These are phyloP conservation scores for Diploscapter pachys DNA, from an alignment of 1,140 invertebrate species.

Conservation along the genomic window DNA sequence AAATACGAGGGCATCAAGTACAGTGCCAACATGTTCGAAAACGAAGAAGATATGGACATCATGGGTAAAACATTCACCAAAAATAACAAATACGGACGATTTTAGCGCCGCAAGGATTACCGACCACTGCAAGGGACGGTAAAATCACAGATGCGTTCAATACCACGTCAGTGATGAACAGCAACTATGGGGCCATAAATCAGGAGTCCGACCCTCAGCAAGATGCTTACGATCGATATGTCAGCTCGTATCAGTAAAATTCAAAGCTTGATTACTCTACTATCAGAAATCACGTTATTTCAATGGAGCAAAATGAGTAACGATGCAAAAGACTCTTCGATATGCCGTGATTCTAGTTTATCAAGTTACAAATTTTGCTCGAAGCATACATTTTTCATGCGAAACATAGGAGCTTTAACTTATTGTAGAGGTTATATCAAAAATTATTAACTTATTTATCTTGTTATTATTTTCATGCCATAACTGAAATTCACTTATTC, in stretches of 20 bases:
- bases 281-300: neutral
- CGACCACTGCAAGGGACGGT: slow-evolving; percentile 32
- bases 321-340: too few species aligned
- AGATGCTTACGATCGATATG: slow-evolving; percentile 37
- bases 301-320: too few species aligned
- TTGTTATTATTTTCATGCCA: too few species aligned
- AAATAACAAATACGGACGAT: slow-evolving; percentile 1
- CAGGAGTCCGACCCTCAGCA: slow-evolving; percentile 36
- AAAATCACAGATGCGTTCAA: slow-evolving; percentile 42
- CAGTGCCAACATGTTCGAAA: slow-evolving; percentile 35
- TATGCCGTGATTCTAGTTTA: too few species aligned
- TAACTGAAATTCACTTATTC: too few species aligned
- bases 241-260: slow-evolving; percentile 18
- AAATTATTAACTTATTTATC: too few species aligned
- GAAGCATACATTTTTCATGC: too few species aligned
- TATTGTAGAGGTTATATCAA: too few species aligned
- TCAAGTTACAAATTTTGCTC: too few species aligned
- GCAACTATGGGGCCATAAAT: slow-evolving; percentile 41
- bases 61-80: slow-evolving; percentile 28
- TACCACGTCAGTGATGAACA: slow-evolving; percentile 30
- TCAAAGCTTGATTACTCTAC: neutral
- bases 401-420: too few species aligned
- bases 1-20: slow-evolving; percentile 43
- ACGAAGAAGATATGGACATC: slow-evolving; percentile 36
- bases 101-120: slow-evolving; percentile 44